Evolutionary conservation across 1,140 invertebrate species (phyloP), one percentile per base, ranked within the genome.

Genomic region (Oncopeltus fasciatus): DNA sequence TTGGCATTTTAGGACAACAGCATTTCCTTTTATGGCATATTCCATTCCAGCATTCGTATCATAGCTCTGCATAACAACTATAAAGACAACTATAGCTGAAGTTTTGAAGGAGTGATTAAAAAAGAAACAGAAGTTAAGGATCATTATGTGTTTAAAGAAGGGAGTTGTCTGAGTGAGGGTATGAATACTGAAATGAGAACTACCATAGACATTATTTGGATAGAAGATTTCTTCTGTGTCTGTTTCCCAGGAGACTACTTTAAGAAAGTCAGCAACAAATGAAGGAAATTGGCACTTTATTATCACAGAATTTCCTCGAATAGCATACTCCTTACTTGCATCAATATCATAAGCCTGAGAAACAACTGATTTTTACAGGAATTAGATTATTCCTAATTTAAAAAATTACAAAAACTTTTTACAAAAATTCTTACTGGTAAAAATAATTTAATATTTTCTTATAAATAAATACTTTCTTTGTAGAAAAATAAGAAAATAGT

Each of bases 251-350:
- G 85, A 83, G 28, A 88, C 80, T 53, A 95, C 87, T 66, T 81
- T 81, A 59, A 95, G 85, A 73, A 93, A 95, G 75, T 95, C 90
- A 29, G 87, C 87, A 51, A 94, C 90, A 74, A 92, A 95, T 20
- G 86, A 88, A 21, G 92, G 92, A 67, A 95, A 90, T 71, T 87
- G 84, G 77, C 92, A 96, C 73, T 91, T 92, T 53, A 97, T 77
- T 63, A 94, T 85, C 58, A 89, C 91, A 49, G 90, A 87, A 75
- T 93, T 93, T 61, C 90, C 90, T 65, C 86, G 79, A 68, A 93
- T 94, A 20, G 86, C 89, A 76, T 92, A 92, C 68, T 92, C 90
- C 74, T 92, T 91, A 74, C 90, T 88, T 47, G 90, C 87, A 73
- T 91, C 87, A 49, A 85, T 85, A 73, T 90, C 86, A 74, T 92